phyloP scores from a whole-genome alignment of 1,140 invertebrate species.

The Battus philenor region DNA sequence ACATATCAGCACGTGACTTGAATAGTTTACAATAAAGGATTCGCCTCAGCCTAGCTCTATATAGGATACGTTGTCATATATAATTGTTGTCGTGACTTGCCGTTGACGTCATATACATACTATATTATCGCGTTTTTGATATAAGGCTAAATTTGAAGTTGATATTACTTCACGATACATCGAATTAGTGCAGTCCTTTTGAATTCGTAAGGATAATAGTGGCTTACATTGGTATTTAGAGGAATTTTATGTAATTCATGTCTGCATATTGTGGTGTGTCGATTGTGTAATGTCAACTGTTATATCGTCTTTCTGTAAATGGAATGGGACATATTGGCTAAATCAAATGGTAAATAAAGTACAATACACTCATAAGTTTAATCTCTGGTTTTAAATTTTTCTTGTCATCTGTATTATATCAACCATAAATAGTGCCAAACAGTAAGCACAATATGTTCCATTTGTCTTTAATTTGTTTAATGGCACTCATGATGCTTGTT shows the following conservation, averaged over 20 bases:
- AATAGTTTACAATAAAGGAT: conserved; percentile 46
- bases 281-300: not conserved
- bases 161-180: conserved; percentile 54
- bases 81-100: conserved; percentile 57
- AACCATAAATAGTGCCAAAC: not conserved
- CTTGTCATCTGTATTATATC: no score
- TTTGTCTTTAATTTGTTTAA: not conserved
- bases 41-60: conserved; percentile 44
- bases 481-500: conserved; percentile 1
- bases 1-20: conserved; percentile 73
- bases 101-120: conserved; percentile 48
- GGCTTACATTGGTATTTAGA: conserved; percentile 32
- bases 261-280: conserved; percentile 2
- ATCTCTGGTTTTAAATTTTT: no score
- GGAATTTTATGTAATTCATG: conserved; percentile 28
- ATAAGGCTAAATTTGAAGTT: conserved; percentile 28
- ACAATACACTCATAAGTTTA: no score
- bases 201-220: conserved; percentile 31
- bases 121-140: conserved; percentile 34
- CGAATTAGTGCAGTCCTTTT: conserved; percentile 62
- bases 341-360: no score
- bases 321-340: no score
- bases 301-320: no score
- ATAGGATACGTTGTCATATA: conserved; percentile 37
- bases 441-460: not conserved